These are phyloP conservation scores for Geophilus truncorum DNA, from an alignment of 2,888 invertebrate genomes.

Conservation along the genomic window DNA sequence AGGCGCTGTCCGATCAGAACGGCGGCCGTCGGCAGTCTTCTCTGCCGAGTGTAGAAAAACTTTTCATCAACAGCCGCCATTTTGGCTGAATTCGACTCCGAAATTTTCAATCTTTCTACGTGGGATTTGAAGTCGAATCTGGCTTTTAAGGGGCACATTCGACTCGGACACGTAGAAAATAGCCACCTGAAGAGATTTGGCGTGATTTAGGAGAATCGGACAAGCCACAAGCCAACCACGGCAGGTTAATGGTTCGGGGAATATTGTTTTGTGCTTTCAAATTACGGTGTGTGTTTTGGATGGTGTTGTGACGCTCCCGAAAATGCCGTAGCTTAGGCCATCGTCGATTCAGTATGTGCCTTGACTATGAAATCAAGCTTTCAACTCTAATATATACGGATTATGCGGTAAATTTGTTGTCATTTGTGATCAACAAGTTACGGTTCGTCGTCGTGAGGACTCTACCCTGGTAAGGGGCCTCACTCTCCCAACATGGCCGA, in stretches of 20 bases:
- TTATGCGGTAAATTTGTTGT: conserved; percentile 34
- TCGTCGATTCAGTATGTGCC: conserved; percentile 38
- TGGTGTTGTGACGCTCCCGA: conserved; percentile 32
- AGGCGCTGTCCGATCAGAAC: conserved; percentile 40
- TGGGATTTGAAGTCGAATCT: conserved; percentile 32
- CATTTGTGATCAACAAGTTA: conserved; percentile 38
- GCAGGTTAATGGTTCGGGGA: conserved; percentile 35
- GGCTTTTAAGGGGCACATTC: conserved; percentile 29
- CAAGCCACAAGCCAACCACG: not conserved
- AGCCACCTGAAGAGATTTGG: conserved; percentile 36
- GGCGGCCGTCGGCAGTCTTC: conserved; percentile 49
- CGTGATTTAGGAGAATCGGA: not conserved
- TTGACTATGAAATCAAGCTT: conserved; percentile 41
- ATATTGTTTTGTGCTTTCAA: conserved; percentile 37
- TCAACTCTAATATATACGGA: conserved; percentile 38
- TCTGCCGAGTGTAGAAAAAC: conserved; percentile 93
- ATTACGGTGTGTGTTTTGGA: conserved; percentile 35
- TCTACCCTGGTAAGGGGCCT: conserved; percentile 36
- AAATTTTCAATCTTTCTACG: conserved; percentile 61
- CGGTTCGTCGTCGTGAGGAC: conserved; percentile 30
- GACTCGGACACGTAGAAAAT: conserved; percentile 37
- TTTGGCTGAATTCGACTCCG: conserved; percentile 75
- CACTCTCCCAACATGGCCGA: conserved; percentile 67
- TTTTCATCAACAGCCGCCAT: conserved; percentile 94
- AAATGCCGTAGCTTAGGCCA: conserved; percentile 36